Evolutionary conservation across 2,888 invertebrate species (phyloP).

Genomic region (Caradrina clavipalpis): DNA sequence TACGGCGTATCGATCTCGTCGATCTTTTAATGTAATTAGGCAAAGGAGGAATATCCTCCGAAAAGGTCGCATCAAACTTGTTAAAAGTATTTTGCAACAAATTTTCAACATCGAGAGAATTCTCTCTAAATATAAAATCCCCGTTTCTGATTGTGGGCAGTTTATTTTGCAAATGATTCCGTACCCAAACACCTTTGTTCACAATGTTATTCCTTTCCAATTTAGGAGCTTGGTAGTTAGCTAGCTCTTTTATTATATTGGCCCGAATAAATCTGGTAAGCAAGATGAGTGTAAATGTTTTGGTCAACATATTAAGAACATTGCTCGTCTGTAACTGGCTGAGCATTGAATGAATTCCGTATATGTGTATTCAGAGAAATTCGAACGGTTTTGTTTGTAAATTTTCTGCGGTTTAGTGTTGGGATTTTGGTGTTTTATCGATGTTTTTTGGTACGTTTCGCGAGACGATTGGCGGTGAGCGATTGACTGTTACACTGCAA

Average conservation of each 20-base stretch:
- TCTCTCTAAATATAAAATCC: constrained; percentile 77
- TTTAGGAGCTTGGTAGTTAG: constrained; percentile 70
- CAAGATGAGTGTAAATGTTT: constrained; percentile 66
- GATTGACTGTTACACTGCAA: too few relatives aligned
- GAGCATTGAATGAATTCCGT: constrained; percentile 69
- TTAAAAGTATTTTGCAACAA: constrained; percentile 75
- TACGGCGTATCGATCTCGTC: constrained; percentile 76
- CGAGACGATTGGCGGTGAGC: too few relatives aligned
- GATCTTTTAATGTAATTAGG: constrained; percentile 74
- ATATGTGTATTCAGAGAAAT: constrained; percentile 69
- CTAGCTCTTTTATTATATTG: constrained; percentile 66
- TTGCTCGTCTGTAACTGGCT: constrained; percentile 51
- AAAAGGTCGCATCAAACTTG: constrained; percentile 67
- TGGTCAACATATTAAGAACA: constrained; percentile 74
- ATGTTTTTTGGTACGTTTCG: constrained; percentile 57
- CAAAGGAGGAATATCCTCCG: constrained; percentile 69
- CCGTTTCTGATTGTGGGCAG: constrained; percentile 63
- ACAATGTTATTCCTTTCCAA: constrained; percentile 80
- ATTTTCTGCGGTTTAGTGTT: constrained; percentile 57
- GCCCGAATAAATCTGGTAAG: constrained; percentile 62
- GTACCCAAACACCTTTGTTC: constrained; percentile 82
- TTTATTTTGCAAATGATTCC: constrained; percentile 62
- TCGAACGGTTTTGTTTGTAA: constrained; percentile 66
- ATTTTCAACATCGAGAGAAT: constrained; percentile 78
- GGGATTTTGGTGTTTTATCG: constrained; percentile 12